Evolutionary conservation across 2,113 vertebrate genomes (phyloP).

Genomic region (Mus musculus): GRCm39 chr9:123535001-123535500

Average conservation of each 20-base stretch:
- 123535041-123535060: neutral
- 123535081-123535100: neutral
- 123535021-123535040: neutral
- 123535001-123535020: neutral
- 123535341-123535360: neutral
- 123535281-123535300: neutral
- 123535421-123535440: neutral
- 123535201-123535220: neutral
- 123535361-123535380: neutral
- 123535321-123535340: neutral
- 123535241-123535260: neutral
- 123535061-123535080: neutral
- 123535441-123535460: neutral
- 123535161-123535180: neutral
- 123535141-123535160: neutral
- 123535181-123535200: neutral
- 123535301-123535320: neutral
- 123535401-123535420: neutral
- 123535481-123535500: slow-evolving; percentile 13
- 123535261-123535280: neutral
- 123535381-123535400: neutral
- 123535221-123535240: neutral
- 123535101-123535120: neutral
- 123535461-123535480: neutral
- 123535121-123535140: neutral